Conservation (phyloP, 1,140 invertebrate species). For the Chymomyza costata region DNA sequence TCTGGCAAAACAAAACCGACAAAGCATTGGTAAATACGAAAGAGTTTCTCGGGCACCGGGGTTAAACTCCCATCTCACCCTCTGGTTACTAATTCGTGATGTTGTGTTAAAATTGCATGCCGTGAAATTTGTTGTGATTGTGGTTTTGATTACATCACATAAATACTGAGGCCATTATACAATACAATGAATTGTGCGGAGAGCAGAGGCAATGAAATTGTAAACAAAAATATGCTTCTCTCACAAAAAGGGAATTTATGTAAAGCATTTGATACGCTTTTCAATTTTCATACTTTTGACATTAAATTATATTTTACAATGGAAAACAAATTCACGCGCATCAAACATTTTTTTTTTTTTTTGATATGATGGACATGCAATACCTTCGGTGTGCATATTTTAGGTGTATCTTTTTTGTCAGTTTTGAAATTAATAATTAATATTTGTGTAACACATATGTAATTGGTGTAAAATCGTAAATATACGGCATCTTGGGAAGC, state of each 20-base stretch:
- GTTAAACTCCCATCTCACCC: slow-evolving; percentile 45
- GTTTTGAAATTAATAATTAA: no score
- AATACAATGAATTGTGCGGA: slow-evolving; percentile 51
- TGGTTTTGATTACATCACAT: slow-evolving; percentile 50
- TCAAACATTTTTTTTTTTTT: no score
- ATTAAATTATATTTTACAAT: no score
- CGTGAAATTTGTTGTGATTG: slow-evolving; percentile 72
- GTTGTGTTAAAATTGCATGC: slow-evolving; percentile 59
- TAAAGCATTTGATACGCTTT: slow-evolving; percentile 38
- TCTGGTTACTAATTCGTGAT: slow-evolving; percentile 37
- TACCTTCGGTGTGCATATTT: no score
- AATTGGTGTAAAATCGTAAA: no score
- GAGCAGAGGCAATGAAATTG: slow-evolving; percentile 51
- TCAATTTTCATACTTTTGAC: slow-evolving; percentile 26
- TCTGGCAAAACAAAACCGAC: slow-evolving; percentile 28
- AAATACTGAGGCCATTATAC: slow-evolving; percentile 30
- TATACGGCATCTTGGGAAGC: no score
- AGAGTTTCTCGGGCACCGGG: slow-evolving; percentile 55
- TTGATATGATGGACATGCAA: no score
- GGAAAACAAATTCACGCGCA: no score
- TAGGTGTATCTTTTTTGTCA: no score
- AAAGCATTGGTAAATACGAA: slow-evolving; percentile 49
- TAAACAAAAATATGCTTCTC: slow-evolving; percentile 45
- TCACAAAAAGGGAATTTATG: slow-evolving; percentile 52
- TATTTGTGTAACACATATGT: no score